Evolutionary conservation across 1,140 invertebrate species (phyloP).

Genomic region (Achroia grisella): DNA sequence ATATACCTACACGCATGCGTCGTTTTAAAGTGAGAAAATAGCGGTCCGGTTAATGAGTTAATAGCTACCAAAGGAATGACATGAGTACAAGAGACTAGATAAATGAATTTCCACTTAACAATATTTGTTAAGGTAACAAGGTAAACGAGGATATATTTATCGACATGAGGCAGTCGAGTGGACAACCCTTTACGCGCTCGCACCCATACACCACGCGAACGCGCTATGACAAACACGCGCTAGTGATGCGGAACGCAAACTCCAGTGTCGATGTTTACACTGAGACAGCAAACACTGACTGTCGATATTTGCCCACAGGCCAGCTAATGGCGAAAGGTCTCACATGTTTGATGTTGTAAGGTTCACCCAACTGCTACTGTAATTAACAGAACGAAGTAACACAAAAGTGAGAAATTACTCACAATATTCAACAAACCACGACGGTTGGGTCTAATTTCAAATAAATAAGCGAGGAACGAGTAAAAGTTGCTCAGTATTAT

Average conservation of each 20-base stretch:
- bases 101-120: constrained; percentile 46
- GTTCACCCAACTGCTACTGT: constrained; percentile 60
- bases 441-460: not conserved
- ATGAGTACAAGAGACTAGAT: constrained; percentile 17
- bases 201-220: constrained; percentile 34
- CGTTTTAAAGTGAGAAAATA: constrained; percentile 15
- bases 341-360: constrained; percentile 44
- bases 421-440: not conserved
- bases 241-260: constrained; percentile 73
- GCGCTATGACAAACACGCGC: constrained; percentile 52
- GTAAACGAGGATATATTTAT: constrained; percentile 60
- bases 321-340: constrained; percentile 59
- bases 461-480: constrained; percentile 18
- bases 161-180: constrained; percentile 56
- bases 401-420: constrained; percentile 7
- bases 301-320: constrained; percentile 62
- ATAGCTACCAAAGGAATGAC: constrained; percentile 22
- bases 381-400: constrained; percentile 33
- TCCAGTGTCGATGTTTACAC: constrained; percentile 64
- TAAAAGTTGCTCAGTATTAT: constrained; percentile 36
- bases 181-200: constrained; percentile 57
- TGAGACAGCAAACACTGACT: constrained; percentile 58
- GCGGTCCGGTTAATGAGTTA: constrained; percentile 25
- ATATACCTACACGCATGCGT: constrained; percentile 1
- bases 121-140: constrained; percentile 60